Percentiles rank a stretch among this genome's conserved stretches.
These are phyloP conservation scores for Gymnosoma rotundatum DNA, from an alignment of 2,888 invertebrate genomes.

Conservation along the genomic window DNA sequence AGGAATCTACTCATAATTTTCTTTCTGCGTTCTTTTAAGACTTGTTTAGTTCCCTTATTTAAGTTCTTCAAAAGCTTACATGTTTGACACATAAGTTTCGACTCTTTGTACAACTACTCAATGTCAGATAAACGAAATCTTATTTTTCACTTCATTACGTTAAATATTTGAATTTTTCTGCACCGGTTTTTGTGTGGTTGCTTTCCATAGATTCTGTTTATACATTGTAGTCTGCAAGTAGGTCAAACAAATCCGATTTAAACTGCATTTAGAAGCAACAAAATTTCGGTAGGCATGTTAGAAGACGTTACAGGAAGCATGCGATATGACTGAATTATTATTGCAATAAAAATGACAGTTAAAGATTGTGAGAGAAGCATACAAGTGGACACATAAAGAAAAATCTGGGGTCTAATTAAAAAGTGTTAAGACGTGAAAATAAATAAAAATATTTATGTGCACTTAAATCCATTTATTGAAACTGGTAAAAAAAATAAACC, in stretches of 20 bases:
- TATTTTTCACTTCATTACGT: too few species aligned
- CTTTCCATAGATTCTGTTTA: not conserved
- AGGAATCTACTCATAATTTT: too few species aligned
- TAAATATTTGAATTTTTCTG: too few species aligned
- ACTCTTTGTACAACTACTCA: too few species aligned
- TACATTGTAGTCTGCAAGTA: constrained; percentile 27
- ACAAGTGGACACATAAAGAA: not conserved
- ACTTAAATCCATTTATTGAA: too few species aligned
- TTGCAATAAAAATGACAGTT: constrained; percentile 56
- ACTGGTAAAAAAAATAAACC: not conserved
- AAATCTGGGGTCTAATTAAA: constrained; percentile 42
- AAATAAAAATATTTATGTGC: not conserved
- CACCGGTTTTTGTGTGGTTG: too few species aligned
- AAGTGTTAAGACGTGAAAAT: constrained; percentile 4
- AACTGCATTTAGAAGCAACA: constrained; percentile 24
- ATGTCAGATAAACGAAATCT: too few species aligned
- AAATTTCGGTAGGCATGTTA: constrained; percentile 31
- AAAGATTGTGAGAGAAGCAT: constrained; percentile 31
- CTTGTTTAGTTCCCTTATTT: too few species aligned
- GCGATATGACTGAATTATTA: constrained; percentile 64
- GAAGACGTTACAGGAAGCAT: constrained; percentile 27
- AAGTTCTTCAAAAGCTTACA: too few species aligned
- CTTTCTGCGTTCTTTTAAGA: too few species aligned
- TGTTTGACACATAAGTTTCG: too few species aligned
- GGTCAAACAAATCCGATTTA: constrained; percentile 18